Conservation (phyloP, 1,140 invertebrate species). For the Tetramorium parvispinum region DNA sequence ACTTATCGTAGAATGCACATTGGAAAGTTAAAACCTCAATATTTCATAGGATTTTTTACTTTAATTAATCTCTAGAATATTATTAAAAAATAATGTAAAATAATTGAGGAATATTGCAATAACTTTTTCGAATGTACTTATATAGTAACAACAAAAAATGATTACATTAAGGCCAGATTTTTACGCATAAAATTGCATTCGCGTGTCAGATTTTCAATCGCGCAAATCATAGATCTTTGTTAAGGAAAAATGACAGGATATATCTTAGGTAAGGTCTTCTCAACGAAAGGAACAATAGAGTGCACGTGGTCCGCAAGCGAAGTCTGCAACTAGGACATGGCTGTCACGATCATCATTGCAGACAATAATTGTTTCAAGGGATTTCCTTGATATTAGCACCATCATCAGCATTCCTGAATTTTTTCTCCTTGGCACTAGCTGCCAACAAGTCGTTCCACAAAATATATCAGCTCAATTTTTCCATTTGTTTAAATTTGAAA, state of each 20-base stretch:
- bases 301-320: conserved; percentile 19
- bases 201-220: conserved; percentile 36
- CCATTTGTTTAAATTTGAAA: neutral
- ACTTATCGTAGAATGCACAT: too few species aligned
- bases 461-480: neutral
- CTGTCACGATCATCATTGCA: conserved; percentile 43
- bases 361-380: conserved; percentile 56
- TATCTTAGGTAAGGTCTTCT: conserved; percentile 37
- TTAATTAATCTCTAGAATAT: neutral
- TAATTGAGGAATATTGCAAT: neutral
- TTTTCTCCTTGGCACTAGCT: neutral
- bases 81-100: neutral
- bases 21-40: too few species aligned
- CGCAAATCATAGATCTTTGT: conserved; percentile 8
- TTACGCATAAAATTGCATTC: neutral
- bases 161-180: neutral
- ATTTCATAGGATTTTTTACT: neutral
- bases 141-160: neutral
- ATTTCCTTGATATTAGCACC: conserved; percentile 38
- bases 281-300: conserved; percentile 59
- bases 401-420: neutral
- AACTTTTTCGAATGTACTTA: neutral
- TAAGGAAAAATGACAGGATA: conserved; percentile 50
- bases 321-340: conserved; percentile 47
- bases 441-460: neutral